phyloP scores from a whole-genome alignment of 2,113 vertebrate species.

The Myodes glareolus region DNA sequence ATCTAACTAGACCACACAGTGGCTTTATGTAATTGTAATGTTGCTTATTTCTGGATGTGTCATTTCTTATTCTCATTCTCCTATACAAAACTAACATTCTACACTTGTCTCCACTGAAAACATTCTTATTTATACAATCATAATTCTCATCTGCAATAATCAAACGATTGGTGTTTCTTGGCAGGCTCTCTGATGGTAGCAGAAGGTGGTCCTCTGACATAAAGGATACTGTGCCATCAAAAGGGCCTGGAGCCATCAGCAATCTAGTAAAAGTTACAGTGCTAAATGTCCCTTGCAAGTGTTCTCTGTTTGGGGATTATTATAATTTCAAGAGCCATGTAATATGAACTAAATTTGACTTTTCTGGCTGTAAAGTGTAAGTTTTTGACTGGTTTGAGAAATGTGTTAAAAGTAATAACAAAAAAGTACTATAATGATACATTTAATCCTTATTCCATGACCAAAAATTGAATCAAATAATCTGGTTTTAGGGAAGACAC shows the following conservation, averaged over 20 bases:
- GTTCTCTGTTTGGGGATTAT: background rate
- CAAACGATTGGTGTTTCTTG: background rate
- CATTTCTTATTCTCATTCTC: slow-evolving; percentile 13
- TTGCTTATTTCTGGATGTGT: background rate
- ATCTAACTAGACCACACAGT: background rate
- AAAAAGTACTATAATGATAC: background rate
- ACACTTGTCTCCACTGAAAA: background rate
- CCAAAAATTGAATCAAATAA: slow-evolving; percentile 12
- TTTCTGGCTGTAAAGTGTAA: slow-evolving; percentile 29
- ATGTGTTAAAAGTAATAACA: slow-evolving; percentile 7
- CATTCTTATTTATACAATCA: background rate
- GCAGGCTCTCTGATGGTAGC: background rate
- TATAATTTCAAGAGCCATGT: slow-evolving; percentile 2
- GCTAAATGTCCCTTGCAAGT: background rate
- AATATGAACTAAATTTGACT: slow-evolving; percentile 6
- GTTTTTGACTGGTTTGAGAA: slow-evolving; percentile 3
- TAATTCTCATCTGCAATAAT: background rate
- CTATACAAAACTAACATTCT: background rate
- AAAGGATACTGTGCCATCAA: background rate
- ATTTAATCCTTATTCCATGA: slow-evolving; percentile 6
- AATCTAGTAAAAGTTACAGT: slow-evolving; percentile 27
- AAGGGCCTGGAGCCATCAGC: background rate
- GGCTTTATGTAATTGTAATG: background rate
- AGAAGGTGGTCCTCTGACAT: background rate
- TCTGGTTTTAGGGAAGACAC: background rate